Evolutionary conservation across 2,113 vertebrate genomes (phyloP), one percentile per base, ranked within the genome.

Genomic region (Otolemur garnettii): DNA sequence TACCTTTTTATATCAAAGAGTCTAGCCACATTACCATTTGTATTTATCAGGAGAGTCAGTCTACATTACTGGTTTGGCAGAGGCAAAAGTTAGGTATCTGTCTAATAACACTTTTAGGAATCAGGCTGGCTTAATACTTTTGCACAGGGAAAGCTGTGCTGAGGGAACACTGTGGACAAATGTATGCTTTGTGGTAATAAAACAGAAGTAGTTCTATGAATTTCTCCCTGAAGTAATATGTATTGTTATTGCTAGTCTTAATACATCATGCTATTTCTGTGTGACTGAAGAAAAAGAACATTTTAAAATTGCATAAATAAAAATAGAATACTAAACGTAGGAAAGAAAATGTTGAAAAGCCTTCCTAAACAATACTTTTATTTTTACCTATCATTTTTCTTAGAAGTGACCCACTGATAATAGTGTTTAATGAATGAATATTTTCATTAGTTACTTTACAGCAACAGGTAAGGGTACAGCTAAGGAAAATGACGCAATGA

Each of bases 221-320:
- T 93, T 84, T 85, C 60, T 95, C 89, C 55, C 55, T 91, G 3
- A 74, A 60, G 59, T 74, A n/a, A 38, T 80, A n/a, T 30, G n/a
- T 50, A 35, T 83, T 79, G 9, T 53, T 96, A 84, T 33, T 92
- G 35, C 33, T 84, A 38, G 66, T 45, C 12, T 21, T 28, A 94
- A 68, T 90, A 79, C 14, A 94, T 28, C 30, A 71, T 0, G 28
- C n/a, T 50, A 35, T 78, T 92, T 71, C 68, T 62, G 1, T 75
- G 33, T 94, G 59, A 35, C 64, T 80, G 10, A 10, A 80, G 60
- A 50, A 83, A 92, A 42, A n/a, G 15, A 13, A 50, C 38, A 64
- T 7, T 96, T 94, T 64, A 55, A 85, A 90, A 97, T 72, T 24
- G 62, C 38, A 71, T 64, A 92, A 62, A 88, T 87, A 83, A 90